Base-by-base conservation (phyloP, 2,113 vertebrate genomes). In the Martes martes region DNA sequence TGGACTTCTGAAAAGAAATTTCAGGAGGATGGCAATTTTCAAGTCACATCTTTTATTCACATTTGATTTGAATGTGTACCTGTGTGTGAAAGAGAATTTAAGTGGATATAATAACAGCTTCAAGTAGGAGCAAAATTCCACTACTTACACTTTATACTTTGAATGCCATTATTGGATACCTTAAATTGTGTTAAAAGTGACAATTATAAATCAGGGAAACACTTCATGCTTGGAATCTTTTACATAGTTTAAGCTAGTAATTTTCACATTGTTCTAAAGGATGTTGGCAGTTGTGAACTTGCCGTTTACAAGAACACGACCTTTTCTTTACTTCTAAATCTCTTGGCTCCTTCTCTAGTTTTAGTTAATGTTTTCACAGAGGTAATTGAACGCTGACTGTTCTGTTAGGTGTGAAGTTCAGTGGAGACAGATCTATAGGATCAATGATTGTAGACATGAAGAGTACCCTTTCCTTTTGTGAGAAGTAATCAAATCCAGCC, bases 61-160 rank as follows among this genome's bases (percentile, higher is more conserved):
- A 94, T 98, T 97, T 96, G 96, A 97, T 98, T 97, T 97, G 95
- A 96, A 89, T 90, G 97, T 98, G 95, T 97, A 97, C 65, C 83
- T 98, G 79, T 95, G 97, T 97, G 98, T 98, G 97, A 98, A 95
- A 95, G 79, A 97, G 95, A 98, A 61, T 98, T 97, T 98, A 98
- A 98, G 96, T 97, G 93, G 86, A 31, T 95, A 78, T 97, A 97
- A 97, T 97, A 97, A 98, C 85, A 96, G 84, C 93, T 92, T 94
- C 18, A 82, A 67, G 85, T 93, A 97, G 31, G 96, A 90, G 31
- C 28, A n/a, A 78, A 81, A 67, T 91, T 96, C 97, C 18, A 47
- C 81, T 80, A 50, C 79, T 90, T 93, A 91, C 3, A 73, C 79
- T 94, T 98, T 94, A 61, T 84, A 92, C 76, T 61, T 91, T 91